These are phyloP conservation scores for Diarsia rubi DNA, from an alignment of 2,888 invertebrate genomes.

Conservation along the genomic window DNA sequence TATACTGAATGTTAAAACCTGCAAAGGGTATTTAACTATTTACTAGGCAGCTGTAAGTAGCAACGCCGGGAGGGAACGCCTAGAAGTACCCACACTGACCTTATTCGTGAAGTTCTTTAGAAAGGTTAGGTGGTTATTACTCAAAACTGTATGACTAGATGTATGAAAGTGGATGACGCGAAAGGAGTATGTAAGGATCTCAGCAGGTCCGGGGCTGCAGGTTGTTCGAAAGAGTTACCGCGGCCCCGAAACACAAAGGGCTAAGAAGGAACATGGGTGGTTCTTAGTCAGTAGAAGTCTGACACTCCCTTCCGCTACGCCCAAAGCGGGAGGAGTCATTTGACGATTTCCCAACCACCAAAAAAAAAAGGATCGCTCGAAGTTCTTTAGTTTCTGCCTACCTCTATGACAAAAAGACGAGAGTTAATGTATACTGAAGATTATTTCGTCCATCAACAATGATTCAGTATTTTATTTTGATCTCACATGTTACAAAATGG, in stretches of 20 bases:
- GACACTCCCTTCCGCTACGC: no score
- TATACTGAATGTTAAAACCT: not conserved
- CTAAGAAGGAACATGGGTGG: no score
- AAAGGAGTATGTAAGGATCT: not conserved
- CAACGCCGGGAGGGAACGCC: not conserved
- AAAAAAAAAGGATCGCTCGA: no score
- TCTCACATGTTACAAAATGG: not conserved
- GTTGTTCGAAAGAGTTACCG: no score
- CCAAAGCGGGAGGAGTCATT: no score
- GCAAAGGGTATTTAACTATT: not conserved
- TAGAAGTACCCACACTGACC: not conserved
- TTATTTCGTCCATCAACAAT: not conserved
- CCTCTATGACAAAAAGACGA: not conserved
- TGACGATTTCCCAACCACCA: no score
- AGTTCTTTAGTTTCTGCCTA: not conserved
- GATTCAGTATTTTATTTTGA: conserved; percentile 1
- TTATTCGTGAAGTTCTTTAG: not conserved
- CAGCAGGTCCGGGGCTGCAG: no score
- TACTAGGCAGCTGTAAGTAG: not conserved
- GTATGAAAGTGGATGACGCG: not conserved
- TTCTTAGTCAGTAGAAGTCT: no score
- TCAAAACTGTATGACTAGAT: not conserved
- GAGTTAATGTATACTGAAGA: not conserved
- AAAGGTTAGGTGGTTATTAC: not conserved
- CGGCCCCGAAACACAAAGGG: no score